Base-by-base conservation (phyloP, 2,113 vertebrate genomes). In the Mungos mungo region DNA sequence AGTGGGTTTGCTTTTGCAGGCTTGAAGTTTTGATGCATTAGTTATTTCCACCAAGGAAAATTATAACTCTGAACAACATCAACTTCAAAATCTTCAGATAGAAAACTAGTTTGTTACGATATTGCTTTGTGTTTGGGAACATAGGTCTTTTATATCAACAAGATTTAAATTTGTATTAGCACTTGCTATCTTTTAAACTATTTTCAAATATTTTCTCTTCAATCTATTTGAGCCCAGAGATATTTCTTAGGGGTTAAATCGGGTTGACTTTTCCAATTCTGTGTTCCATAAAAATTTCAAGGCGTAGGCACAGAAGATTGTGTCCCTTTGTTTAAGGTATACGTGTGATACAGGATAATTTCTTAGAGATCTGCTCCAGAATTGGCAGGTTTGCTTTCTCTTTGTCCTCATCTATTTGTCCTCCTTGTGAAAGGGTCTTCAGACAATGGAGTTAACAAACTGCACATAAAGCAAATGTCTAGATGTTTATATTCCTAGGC, bases 21-120 rank as follows among this genome's bases (percentile, higher is more conserved):
- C 60, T 90, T 96, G 93, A 96, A 93, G 97, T 96, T 98, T 98
- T 97, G 96, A 97, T 96, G 87, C 82, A 98, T 98, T 98, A 97
- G 98, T 98, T 98, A 98, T 97, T 97, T 68, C 76, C 88, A 96
- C n/a, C 69, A 25, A 77, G 60, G 92, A 96, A 88, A 72, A 83
- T 85, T 57, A 33, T 87, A 92, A 93, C 95, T 90, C 77, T 71
- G 50, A 63, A 88, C 11, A 88, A 76, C 35, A 72, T 95, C 83
- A 60, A 95, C 93, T 84, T 95, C 90, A 97, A 96, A 90, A 95
- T 97, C 97, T 98, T 97, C 95, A 97, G 91, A 74, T 94, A 69
- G 87, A 71, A 88, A 96, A 79, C 31, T 27, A 31, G 72, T 69
- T 76, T 74, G 77, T 74, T 80, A 96, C 93, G 98, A 98, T 96